phyloP scores from a whole-genome alignment of 2,888 invertebrate species.

The Caenorhabditis wallacei region DNA sequence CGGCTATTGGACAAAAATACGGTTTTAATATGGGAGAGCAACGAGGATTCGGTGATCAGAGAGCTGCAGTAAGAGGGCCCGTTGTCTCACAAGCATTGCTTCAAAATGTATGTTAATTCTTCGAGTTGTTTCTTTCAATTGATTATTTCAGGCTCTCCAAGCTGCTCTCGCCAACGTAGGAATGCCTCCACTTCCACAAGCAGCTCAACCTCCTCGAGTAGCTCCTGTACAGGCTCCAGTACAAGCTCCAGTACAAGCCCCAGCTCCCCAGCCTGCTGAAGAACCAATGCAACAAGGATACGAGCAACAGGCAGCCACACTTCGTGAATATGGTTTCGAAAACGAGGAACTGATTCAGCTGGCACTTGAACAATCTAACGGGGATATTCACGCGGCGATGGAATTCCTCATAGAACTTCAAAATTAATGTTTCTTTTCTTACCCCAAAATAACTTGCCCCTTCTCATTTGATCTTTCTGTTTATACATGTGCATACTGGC shows the following conservation, averaged over 20 bases:
- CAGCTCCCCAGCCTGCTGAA: background rate
- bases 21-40: conserved; percentile 1
- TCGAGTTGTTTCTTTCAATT: background rate
- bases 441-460: background rate
- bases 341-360: conserved; percentile 36
- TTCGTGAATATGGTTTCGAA: conserved; percentile 57
- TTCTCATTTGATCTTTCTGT: conserved; percentile 5
- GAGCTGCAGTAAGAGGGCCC: background rate
- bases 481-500: background rate
- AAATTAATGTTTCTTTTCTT: conserved; percentile 30
- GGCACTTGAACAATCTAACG: conserved; percentile 51
- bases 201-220: conserved; percentile 1
- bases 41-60: background rate
- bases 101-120: conserved; percentile 25
- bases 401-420: conserved; percentile 58
- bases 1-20: conserved; percentile 3
- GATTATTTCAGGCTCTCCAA: conserved; percentile 35
- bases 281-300: conserved; percentile 40
- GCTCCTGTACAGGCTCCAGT: conserved; percentile 10
- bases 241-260: background rate
- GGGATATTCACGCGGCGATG: conserved; percentile 49
- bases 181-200: background rate
- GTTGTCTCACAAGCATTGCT: conserved; percentile 26
- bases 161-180: conserved; percentile 11
- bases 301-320: conserved; percentile 18